Base-by-base conservation (phyloP, 2,113 vertebrate species). In the Leptosomus discolor region DNA sequence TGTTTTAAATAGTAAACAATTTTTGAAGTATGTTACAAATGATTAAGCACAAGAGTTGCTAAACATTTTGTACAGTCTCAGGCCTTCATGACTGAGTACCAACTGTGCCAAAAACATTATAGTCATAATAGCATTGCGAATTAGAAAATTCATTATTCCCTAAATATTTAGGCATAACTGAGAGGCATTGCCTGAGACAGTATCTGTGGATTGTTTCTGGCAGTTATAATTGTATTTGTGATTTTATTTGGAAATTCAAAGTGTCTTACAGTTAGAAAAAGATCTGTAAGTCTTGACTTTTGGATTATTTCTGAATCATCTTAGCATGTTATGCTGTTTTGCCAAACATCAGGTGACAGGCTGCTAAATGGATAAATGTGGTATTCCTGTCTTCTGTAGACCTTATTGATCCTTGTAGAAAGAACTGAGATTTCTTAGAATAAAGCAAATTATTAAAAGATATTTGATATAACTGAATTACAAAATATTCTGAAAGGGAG, bases 71-170 rank as follows among this genome's bases (percentile, higher is more conserved):
- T 56, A 8, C 19, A 73, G 37, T 71, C 39, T 83, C 9, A 9
- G 14, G n/a, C 43, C 5, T 43, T 77, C 3, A 3, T 22, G 22
- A 65, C 16, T 1, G 5, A 22, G 11, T 76, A 50, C 5, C 88
- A 43, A 43, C 45, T 92, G 24, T 56, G 24, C 15, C 24, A 57
- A 73, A 76, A 89, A 12, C 13, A 19, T 48, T 71, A 6, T 2
- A n/a, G 9, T 75, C 37, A n/a, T 81, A 0, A 0, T 34, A 54
- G 6, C 30, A 50, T 5, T 74, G 8, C 3, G 5, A 78, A 67
- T 2, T 4, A 45, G 23, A 88, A 89, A 77, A 69, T 30, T 61
- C 7, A 41, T 75, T 77, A 19, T 74, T 67, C 7, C 5, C 15
- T 86, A 45, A 73, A 27, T 86, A 54, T 57, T 56, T 65, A 65